Conservation (phyloP, 1,140 invertebrate genomes). For the Eumaeus atala region DNA sequence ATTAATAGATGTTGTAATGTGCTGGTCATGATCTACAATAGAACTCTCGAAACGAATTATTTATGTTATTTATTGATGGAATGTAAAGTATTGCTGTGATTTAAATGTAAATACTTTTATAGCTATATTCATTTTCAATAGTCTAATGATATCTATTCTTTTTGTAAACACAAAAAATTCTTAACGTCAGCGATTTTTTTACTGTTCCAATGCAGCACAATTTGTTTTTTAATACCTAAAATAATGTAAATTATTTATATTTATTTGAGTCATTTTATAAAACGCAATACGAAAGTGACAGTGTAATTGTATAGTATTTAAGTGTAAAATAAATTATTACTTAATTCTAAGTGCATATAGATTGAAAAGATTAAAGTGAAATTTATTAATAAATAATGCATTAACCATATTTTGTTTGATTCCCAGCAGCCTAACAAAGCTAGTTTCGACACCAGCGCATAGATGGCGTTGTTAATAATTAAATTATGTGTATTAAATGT, state of each 20-base stretch:
- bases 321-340: conserved; percentile 72
- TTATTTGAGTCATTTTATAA: conserved; percentile 30
- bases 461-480: conserved; percentile 15
- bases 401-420: conserved; percentile 55
- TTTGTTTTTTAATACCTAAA: conserved; percentile 18
- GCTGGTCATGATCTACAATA: conserved; percentile 43
- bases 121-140: conserved; percentile 37
- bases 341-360: conserved; percentile 67
- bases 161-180: conserved; percentile 27
- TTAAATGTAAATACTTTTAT: conserved; percentile 44
- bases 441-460: not conserved
- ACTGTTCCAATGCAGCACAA: conserved; percentile 28
- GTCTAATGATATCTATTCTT: conserved; percentile 22
- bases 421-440: conserved; percentile 1
- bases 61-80: conserved; percentile 61
- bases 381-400: conserved; percentile 73
- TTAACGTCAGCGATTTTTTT: not conserved
- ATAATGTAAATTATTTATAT: conserved; percentile 9
- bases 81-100: conserved; percentile 67
- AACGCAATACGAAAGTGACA: conserved; percentile 59
- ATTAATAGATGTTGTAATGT: conserved; percentile 58
- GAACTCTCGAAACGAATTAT: conserved; percentile 57
- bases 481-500: not conserved
- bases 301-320: conserved; percentile 50
- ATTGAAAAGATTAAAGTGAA: conserved; percentile 67